phyloP scores from a whole-genome alignment of 2,113 vertebrate species.

The Saimiri boliviensis region DNA sequence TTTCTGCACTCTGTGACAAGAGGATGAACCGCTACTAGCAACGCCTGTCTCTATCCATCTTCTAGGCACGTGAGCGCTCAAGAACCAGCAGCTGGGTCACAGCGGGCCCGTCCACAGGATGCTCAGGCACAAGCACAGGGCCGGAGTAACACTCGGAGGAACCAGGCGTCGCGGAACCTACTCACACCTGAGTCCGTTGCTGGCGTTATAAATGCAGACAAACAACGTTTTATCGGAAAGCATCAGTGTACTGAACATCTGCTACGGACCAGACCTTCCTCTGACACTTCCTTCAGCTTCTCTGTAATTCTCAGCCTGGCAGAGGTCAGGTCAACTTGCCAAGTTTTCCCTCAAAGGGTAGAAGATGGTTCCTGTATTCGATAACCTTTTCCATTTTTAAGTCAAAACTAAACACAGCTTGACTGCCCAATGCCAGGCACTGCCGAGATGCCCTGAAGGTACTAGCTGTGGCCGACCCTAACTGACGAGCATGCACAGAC shows the following conservation, averaged over 20 bases:
- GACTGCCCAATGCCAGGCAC: neutral
- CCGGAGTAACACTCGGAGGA: neutral
- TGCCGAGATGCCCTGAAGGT: neutral
- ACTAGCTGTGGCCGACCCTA: neutral
- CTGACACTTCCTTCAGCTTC: neutral
- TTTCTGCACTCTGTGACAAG: neutral
- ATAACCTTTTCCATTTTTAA: neutral
- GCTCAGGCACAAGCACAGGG: neutral
- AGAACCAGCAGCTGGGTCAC: neutral
- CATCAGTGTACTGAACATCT: neutral
- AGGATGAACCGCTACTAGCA: neutral
- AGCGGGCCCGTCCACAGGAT: neutral
- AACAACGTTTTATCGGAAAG: neutral
- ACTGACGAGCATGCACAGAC: fast-evolving
- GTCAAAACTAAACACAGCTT: neutral
- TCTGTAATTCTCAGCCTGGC: neutral
- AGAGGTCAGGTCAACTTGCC: neutral
- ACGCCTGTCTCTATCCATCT: neutral
- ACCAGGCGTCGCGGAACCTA: neutral
- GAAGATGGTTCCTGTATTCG: neutral
- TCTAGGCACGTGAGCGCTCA: neutral
- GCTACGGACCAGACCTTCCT: neutral
- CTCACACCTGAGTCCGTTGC: neutral
- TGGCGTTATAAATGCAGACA: neutral
- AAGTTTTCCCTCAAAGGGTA: neutral